Base-by-base conservation (phyloP, 2,113 vertebrate species). In the Pitta sordida region DNA sequence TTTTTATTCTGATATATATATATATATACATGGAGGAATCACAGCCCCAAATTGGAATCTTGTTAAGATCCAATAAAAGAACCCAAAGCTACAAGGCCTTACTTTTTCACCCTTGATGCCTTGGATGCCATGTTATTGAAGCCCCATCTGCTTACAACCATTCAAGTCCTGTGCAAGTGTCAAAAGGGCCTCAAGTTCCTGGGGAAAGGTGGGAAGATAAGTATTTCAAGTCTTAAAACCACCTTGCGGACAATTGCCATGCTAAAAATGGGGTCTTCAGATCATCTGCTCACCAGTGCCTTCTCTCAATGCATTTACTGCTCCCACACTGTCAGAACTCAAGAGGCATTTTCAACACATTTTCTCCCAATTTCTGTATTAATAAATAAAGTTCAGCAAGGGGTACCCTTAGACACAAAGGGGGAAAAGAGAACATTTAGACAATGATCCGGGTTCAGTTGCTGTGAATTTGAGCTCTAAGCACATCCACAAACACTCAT, bases 341-440 rank as follows among this genome's bases (percentile, higher is more conserved):
- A 46, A 75, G 56, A 41, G 4, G 4, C 12, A 24, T 79, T 79
- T 86, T 52, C 67, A 62, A 7, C 15, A 22, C 3, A 37, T 83
- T 79, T 52, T 60, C 4, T 27, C 32, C 36, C 6, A 4, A 0
- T 60, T 78, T 70, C n/a, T 2, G 0, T 46, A 16, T 21, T 30
- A 83, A 37, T 8, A 18, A 36, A 26, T 74, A 51, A n/a, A 56
- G 65, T 39, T 41, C 29, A 78, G 43, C 1, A 1, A 76, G 23
- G 11, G 34, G 11, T 20, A 39, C 13, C 73, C 36, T 46, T 48
- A 51, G 51, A 62, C 18, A 11, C 15, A 63, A 77, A n/a, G 30
- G 11, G 46, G 49, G 15, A 7, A 48, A 59, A 26, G 7, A 22
- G 63, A 67, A 18, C 1, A 2, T 22, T 68, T 52, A 23, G 15